Conservation (phyloP, 2,888 invertebrate genomes). For the Lordiphosa andalusiaca region DNA sequence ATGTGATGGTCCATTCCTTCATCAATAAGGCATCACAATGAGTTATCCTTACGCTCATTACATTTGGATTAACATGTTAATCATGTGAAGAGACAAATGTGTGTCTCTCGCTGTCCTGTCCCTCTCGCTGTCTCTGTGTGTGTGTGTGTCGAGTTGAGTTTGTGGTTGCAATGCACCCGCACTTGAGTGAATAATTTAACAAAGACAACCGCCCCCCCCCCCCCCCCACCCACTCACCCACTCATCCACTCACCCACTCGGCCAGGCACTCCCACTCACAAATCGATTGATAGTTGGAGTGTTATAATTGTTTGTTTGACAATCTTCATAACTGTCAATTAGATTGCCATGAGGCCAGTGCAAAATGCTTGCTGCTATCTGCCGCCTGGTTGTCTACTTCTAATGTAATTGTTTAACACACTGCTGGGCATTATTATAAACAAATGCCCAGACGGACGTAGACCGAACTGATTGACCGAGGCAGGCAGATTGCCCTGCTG, state of each 20-base stretch:
- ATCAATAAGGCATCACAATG: conserved; percentile 46
- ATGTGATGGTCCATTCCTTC: conserved; percentile 12
- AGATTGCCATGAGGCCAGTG: conserved; percentile 42
- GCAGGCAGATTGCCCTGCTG: too few relatives aligned
- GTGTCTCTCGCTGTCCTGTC: conserved; percentile 3
- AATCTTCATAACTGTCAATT: conserved; percentile 76
- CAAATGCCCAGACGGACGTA: conserved; percentile 40
- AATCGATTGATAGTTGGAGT: conserved; percentile 55
- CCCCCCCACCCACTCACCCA: conserved; percentile 13
- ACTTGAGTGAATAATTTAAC: conserved; percentile 41
- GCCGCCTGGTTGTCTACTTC: conserved; percentile 25
- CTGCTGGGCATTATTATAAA: conserved; percentile 64
- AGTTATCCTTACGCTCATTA: conserved; percentile 66
- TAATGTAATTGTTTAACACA: conserved; percentile 69
- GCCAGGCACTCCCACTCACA: conserved; percentile 6
- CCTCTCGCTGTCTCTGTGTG: conserved; percentile 1
- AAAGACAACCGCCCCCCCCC: conserved; percentile 23
- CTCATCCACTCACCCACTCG: conserved; percentile 5
- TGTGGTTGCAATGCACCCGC: conserved; percentile 19
- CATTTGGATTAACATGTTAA: conserved; percentile 70
- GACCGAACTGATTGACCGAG: too few relatives aligned
- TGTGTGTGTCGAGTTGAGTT: conserved; percentile 3
- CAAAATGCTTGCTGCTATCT: conserved; percentile 5
- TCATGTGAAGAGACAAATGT: conserved; percentile 42
- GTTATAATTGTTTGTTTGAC: conserved; percentile 71